Evolutionary conservation across 2,888 invertebrate species (phyloP), one percentile per base, ranked within the genome.

Genomic region (Tenthredo mesomela): DNA sequence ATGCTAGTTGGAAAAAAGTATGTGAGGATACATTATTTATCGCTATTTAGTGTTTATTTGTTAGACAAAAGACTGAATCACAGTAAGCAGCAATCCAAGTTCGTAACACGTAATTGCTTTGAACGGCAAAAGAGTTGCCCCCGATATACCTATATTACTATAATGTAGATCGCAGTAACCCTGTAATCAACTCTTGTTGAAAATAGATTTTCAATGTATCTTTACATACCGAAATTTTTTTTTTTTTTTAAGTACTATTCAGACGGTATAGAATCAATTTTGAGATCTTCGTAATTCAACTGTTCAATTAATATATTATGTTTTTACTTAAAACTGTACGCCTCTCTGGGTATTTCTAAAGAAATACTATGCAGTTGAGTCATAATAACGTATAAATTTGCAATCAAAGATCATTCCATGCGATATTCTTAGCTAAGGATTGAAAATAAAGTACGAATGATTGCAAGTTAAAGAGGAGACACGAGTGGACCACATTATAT

Each of bases 301-400:
- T 25, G 15, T 25, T 37, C 21, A 80, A 21, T 37, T 18, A 15
- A 25, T 65, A 37, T 21, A n/a, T 40, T n/a, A n/a, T n/a, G n/a
- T 25, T 37, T 65, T 21, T 61, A 61, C 12, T 15, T 61, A 21
- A 67, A 65, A 54, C n/a, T 70, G 9, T 29, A 82, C 33, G 73
- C 70, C 75, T 85, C 85, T 83, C 83, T 75, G 85, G 37, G 82
- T 82, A 82, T 85, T 85, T 85, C 73, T 71, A 12, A 12, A 7
- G 71, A 83, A 85, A 85, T 82, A 71, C 80, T 21, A 21, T 58
- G 18, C 83, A 85, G 85, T 65, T 75, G 85, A 85, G 85, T 83
- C 83, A 47, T 15, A 25, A 2, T 33, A 12, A 71, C 43, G 7
- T 43, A 21, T 47, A 29, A 29, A 67, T 37, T 33, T 47, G 29